Base-by-base conservation (phyloP, 2,797 vertebrate genomes). In the Myotis daubentonii region DNA sequence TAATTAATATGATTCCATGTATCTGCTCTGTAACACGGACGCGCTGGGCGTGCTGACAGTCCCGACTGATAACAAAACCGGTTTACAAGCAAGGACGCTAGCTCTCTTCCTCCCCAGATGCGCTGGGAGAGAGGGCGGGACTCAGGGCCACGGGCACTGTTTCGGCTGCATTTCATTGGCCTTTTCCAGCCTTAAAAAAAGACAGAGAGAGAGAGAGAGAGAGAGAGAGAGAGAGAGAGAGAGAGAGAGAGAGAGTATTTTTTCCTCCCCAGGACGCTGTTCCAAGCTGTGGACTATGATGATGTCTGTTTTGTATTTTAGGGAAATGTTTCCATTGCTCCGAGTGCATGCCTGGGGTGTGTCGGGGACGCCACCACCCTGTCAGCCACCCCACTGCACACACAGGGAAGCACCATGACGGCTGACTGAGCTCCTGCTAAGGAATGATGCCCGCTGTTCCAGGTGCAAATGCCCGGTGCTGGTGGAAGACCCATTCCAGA, bases 321-420 rank as follows among this genome's bases (percentile, higher is more conserved):
- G 60, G 11, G 55, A 76, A 71, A 88, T 9, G 87, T 65, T 87
- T 95, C 79, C 85, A 92, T 89, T 94, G 96, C 72, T 96, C 60
- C 82, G 13, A 38, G n/a, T 53, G 72, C 89, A 47, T 44, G 55
- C 33, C 92, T 28, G 49, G 89, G 60, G 15, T 0, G 62, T 33
- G 62, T 8, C 7, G 62, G 16, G 28, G 6, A 20, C 6, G 62
- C 13, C 5, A 8, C 30, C 62, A 1, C 0, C 11, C 57, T 5
- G 57, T 4, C 57, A 12, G 41, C 71, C 57, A 86, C 30, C 71
- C 25, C 53, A 9, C 55, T 33, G 47, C 51, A 1, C 0, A 22
- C 89, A 36, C n/a, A 81, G 2, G 41, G 57, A 78, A 36, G 28
- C n/a, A 3, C 93, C 33, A 7, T 1, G 6, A 65, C 10, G 57